These are phyloP conservation scores for Magallana angulata DNA, from an alignment of 1,140 invertebrate genomes.

Conservation along the genomic window DNA sequence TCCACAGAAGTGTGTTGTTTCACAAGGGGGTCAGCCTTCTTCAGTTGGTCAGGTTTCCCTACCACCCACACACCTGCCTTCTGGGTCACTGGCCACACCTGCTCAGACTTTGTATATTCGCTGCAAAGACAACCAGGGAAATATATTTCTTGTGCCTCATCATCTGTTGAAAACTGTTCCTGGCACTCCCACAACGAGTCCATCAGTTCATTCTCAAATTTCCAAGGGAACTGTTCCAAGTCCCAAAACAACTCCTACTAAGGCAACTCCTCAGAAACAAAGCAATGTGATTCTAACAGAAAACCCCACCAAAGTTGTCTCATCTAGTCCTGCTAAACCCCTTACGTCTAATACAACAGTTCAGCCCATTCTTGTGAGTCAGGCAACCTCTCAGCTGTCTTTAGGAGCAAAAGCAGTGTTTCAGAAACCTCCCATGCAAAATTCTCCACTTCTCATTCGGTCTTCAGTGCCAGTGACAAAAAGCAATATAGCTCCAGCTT, in stretches of 20 bases:
- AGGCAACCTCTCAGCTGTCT: neutral
- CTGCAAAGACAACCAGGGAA: conserved; percentile 62
- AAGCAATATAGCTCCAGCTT: neutral
- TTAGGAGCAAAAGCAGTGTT: neutral
- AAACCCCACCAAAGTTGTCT: neutral
- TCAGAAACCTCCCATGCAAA: conserved; percentile 14
- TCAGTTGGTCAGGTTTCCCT: neutral
- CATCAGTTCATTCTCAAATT: neutral
- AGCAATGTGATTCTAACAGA: neutral
- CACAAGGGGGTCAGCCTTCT: neutral
- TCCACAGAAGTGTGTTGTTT: neutral
- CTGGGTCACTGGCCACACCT: neutral
- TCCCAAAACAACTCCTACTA: conserved; percentile 9
- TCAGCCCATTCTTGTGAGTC: neutral
- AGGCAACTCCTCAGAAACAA: conserved; percentile 4
- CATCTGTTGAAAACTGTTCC: conserved; percentile 51
- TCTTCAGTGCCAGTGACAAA: neutral
- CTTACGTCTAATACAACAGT: neutral
- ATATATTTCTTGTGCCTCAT: conserved; percentile 63
- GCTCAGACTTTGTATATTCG: conserved; percentile 55
- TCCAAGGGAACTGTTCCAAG: neutral
- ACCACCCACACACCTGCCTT: neutral
- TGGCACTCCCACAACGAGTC: neutral
- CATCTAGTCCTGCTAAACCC: neutral
- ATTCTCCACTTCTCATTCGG: neutral